Percentiles rank a stretch among this genome's conserved stretches.
These are phyloP conservation scores for Lordiphosa mommai DNA, from an alignment of 1,140 invertebrate genomes.

Conservation along the genomic window DNA sequence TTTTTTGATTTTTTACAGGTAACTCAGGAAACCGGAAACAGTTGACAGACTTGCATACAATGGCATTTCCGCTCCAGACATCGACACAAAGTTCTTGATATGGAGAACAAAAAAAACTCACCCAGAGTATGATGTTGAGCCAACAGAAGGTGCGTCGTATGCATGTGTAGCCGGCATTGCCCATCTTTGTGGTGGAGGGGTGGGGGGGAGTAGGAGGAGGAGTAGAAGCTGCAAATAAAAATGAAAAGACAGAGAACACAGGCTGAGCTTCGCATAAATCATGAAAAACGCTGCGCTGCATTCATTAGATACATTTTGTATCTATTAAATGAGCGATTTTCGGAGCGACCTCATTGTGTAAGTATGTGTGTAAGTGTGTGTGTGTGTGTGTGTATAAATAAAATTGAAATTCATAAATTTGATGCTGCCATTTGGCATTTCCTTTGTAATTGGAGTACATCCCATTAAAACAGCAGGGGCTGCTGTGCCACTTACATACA, in stretches of 20 bases:
- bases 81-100: constrained; percentile 45
- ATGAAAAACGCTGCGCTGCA: constrained; percentile 38
- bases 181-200: constrained; percentile 81
- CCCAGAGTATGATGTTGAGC: constrained; percentile 89
- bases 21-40: too few relatives aligned
- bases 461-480: constrained; percentile 24
- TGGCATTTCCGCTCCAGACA: constrained; percentile 58
- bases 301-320: constrained; percentile 58
- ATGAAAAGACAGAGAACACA: background rate
- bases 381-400: constrained; percentile 36
- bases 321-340: constrained; percentile 45
- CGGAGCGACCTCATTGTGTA: constrained; percentile 9
- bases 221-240: constrained; percentile 6
- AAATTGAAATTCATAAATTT: constrained; percentile 52
- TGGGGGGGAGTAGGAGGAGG: background rate
- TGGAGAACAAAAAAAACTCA: too few relatives aligned
- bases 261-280: constrained; percentile 36
- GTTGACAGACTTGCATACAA: too few relatives aligned
- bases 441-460: constrained; percentile 61
- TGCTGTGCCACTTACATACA: constrained; percentile 8
- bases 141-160: constrained; percentile 88
- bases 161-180: constrained; percentile 88
- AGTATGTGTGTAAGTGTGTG: constrained; percentile 8
- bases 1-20: too few relatives aligned
- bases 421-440: constrained; percentile 45